These are phyloP conservation scores for Cassiopea andromeda DNA, from an alignment of 30 jellyfish, hydroid and myxozoan species.

Conservation along the genomic window DNA sequence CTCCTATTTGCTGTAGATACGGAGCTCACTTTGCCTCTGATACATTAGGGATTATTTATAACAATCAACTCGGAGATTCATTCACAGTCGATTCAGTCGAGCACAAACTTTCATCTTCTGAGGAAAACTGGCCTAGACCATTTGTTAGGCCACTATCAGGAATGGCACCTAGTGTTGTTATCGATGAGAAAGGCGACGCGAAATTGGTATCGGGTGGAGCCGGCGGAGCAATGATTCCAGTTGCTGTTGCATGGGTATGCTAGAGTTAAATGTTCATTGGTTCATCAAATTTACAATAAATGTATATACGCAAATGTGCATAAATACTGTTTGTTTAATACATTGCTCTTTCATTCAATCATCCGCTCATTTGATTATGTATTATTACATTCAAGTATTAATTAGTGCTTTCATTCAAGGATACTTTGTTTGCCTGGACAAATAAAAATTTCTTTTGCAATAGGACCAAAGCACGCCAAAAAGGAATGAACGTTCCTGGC, in stretches of 20 bases:
- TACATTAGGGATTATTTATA: constrained; percentile 64
- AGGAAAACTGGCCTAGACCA: constrained; percentile 64
- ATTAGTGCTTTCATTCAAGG: no score
- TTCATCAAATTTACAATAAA: no score
- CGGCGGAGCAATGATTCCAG: constrained; percentile 76
- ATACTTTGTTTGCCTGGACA: no score
- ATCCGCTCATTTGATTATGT: no score
- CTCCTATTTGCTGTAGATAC: constrained; percentile 15
- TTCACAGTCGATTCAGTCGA: constrained; percentile 26
- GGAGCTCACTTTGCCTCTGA: constrained; percentile 67
- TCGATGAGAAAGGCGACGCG: constrained; percentile 62
- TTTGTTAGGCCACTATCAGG: constrained; percentile 44
- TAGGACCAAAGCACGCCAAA: no score
- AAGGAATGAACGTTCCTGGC: no score
- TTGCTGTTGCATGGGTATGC: constrained; percentile 68
- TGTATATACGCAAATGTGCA: no score
- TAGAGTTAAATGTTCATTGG: no score
- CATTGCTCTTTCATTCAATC: no score
- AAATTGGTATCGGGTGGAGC: constrained; percentile 71
- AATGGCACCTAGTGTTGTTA: constrained; percentile 48
- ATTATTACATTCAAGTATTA: no score
- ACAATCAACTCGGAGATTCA: constrained; percentile 64
- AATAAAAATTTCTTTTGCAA: no score
- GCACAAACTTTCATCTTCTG: constrained; percentile 30
- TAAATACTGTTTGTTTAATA: neutral